These are phyloP conservation scores for Brachynemurus nebulosus DNA, from an alignment of 2,888 invertebrate species.

Conservation along the genomic window DNA sequence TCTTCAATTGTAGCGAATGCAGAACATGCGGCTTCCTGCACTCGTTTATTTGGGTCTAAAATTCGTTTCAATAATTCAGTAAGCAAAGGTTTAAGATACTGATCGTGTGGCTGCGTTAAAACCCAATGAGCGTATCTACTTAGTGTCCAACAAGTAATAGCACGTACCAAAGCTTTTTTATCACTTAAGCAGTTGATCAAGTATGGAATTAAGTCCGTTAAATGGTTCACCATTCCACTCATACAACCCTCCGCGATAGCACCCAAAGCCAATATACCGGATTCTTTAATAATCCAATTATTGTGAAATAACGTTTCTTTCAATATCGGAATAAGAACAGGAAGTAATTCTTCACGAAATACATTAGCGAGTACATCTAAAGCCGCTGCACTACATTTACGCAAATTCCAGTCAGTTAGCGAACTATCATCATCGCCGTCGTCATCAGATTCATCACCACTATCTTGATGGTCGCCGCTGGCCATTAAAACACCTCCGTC, in stretches of 20 bases:
- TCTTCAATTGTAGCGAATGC: constrained; percentile 68
- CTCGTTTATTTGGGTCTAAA: constrained; percentile 58
- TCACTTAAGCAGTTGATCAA: constrained; percentile 50
- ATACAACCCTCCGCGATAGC: constrained; percentile 39
- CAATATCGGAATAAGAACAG: constrained; percentile 84
- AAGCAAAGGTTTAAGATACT: constrained; percentile 55
- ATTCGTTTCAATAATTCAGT: constrained; percentile 52
- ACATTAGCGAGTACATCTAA: constrained; percentile 93
- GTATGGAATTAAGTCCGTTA: constrained; percentile 54
- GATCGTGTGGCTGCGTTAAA: constrained; percentile 46
- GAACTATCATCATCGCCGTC: constrained; percentile 71
- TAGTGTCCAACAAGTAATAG: constrained; percentile 68
- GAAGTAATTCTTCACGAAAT: constrained; percentile 85
- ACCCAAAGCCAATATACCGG: constrained; percentile 80
- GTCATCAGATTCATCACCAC: constrained; percentile 41
- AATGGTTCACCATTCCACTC: constrained; percentile 51
- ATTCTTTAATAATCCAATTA: constrained; percentile 92
- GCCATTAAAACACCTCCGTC: not conserved
- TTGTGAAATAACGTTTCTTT: constrained; percentile 90
- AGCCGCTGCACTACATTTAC: constrained; percentile 97
- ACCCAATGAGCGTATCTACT: constrained; percentile 63
- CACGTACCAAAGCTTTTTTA: constrained; percentile 53
- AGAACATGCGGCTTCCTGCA: constrained; percentile 65
- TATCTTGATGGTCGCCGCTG: constrained; percentile 31
- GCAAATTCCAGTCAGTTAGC: constrained; percentile 90